Conservation (phyloP, 2,888 invertebrate species). For the Phengaris alcon region DNA sequence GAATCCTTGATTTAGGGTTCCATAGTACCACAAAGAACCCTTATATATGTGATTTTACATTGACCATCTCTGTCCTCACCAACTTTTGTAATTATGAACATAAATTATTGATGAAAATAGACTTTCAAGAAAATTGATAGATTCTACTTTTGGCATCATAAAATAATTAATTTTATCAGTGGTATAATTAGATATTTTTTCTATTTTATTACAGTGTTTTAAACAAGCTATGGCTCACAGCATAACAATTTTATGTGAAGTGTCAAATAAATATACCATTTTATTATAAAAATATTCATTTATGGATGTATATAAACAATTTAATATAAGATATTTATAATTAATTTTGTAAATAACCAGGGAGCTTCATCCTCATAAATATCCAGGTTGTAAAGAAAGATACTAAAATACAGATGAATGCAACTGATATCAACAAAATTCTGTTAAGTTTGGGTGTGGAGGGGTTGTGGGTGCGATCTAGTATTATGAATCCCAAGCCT, state of each 20-base stretch:
- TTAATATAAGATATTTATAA: constrained; percentile 38
- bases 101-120: no score
- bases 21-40: no score
- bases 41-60: no score
- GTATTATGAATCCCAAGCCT: constrained; percentile 96
- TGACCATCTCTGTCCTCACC: no score
- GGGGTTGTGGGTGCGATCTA: constrained; percentile 96
- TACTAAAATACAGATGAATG: constrained; percentile 93
- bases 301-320: constrained; percentile 42
- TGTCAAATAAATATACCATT: background rate
- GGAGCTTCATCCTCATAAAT: constrained; percentile 99
- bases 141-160: no score
- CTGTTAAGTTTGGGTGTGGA: constrained; percentile 93
- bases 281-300: constrained; percentile 58
- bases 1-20: no score
- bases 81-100: no score
- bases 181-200: no score
- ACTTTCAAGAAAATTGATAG: no score
- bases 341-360: constrained; percentile 86
- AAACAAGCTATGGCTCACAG: no score
- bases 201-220: no score
- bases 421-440: constrained; percentile 92
- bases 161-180: no score
- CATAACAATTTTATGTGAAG: background rate
- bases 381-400: constrained; percentile 98